Percentiles rank a stretch among this genome's conserved stretches.
phyloP scores from a whole-genome alignment of 2,113 vertebrate genomes.

The Ifrita kowaldi region DNA sequence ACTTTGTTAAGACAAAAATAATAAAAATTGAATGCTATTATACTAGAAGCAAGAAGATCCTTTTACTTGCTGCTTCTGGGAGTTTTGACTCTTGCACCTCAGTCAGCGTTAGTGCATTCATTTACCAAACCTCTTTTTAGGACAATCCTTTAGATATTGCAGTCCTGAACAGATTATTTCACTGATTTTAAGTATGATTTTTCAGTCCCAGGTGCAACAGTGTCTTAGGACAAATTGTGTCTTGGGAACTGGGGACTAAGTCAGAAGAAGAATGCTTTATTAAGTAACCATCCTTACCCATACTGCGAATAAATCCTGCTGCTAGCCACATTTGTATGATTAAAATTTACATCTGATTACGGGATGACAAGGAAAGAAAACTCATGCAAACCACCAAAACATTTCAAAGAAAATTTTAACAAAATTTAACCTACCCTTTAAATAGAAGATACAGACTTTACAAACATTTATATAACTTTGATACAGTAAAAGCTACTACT shows the following conservation, averaged over 20 bases:
- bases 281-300: background rate
- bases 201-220: fast-evolving
- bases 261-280: background rate
- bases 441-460: background rate
- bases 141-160: background rate
- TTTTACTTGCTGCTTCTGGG: background rate
- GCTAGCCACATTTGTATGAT: background rate
- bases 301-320: background rate
- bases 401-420: background rate
- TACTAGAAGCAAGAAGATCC: background rate
- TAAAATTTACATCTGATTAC: background rate
- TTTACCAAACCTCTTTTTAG: background rate
- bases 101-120: background rate
- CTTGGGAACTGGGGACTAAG: background rate
- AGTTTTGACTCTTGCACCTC: background rate
- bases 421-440: background rate
- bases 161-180: background rate
- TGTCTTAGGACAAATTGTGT: background rate
- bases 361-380: background rate
- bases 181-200: background rate
- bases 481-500: background rate
- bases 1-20: background rate
- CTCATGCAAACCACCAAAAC: background rate
- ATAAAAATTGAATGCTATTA: background rate
- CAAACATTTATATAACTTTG: background rate